Percentiles rank a stretch among this genome's conserved stretches.
These are phyloP conservation scores for Albula goreensis DNA, from an alignment of 2,113 vertebrate species.

Conservation along the genomic window DNA sequence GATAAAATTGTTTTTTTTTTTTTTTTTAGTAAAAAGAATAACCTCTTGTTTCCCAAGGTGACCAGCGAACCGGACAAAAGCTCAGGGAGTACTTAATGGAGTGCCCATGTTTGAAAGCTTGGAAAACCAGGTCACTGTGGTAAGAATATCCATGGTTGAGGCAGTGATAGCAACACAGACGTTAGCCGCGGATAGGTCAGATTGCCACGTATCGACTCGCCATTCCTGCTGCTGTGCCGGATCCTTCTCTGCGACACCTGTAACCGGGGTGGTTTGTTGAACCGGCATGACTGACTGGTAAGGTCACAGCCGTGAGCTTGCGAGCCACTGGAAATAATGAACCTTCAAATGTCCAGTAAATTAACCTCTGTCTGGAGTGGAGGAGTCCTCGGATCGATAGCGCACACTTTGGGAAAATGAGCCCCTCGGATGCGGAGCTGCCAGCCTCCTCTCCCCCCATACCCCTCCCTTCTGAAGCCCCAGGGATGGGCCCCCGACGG, in stretches of 20 bases:
- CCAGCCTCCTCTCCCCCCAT: slow-evolving; percentile 35
- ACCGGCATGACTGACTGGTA: slow-evolving; percentile 39
- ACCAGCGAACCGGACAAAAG: background rate
- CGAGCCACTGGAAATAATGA: slow-evolving; percentile 76
- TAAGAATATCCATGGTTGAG: background rate
- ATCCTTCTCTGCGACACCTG: background rate
- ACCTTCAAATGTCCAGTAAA: slow-evolving; percentile 71
- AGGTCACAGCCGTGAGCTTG: slow-evolving; percentile 69
- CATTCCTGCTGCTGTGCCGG: background rate
- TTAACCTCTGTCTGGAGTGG: slow-evolving; percentile 70
- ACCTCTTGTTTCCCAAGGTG: background rate
- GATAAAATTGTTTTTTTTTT: background rate
- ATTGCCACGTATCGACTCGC: background rate
- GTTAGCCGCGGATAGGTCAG: background rate
- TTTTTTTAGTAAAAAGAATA: background rate
- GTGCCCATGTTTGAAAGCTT: background rate
- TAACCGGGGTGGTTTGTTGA: background rate
- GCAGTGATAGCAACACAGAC: background rate
- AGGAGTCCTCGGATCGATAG: slow-evolving; percentile 72
- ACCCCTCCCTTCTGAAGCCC: slow-evolving; percentile 36
- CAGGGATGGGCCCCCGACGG: background rate
- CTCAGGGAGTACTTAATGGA: background rate
- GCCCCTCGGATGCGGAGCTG: slow-evolving; percentile 50
- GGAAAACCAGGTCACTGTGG: background rate
- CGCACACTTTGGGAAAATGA: slow-evolving; percentile 77